A percentile compares a stretch with the other conserved stretches of the same genome.
Evolutionary conservation across 2,888 invertebrate species (phyloP).

Genomic region (Coelopa pilipes): DNA sequence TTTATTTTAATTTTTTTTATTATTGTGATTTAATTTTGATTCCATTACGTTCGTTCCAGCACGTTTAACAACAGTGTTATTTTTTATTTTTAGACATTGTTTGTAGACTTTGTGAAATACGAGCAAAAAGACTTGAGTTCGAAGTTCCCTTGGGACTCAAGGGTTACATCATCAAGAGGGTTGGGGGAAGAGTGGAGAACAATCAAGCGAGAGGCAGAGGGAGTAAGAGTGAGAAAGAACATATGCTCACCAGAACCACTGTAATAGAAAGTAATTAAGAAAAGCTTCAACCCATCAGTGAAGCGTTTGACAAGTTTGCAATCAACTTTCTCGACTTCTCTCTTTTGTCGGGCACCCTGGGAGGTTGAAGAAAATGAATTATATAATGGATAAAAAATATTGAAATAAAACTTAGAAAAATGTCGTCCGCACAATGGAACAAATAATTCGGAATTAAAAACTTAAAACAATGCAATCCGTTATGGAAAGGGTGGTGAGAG

Average conservation of each 20-base stretch:
- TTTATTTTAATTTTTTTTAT: too few relatives aligned
- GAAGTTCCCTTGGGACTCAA: not conserved
- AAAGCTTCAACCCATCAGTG: not conserved
- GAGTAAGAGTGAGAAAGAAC: too few relatives aligned
- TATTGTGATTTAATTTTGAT: constrained; percentile 28
- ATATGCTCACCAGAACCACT: not conserved
- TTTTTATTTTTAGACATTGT: not conserved
- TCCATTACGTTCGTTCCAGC: constrained; percentile 26
- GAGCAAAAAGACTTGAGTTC: not conserved
- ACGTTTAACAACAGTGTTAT: constrained; percentile 23
- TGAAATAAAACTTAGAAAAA: too few relatives aligned
- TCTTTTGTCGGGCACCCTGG: not conserved
- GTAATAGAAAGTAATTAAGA: not conserved
- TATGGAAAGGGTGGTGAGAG: too few relatives aligned
- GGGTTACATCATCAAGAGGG: not conserved
- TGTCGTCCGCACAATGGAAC: too few relatives aligned
- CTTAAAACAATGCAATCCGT: too few relatives aligned
- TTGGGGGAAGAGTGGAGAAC: too few relatives aligned
- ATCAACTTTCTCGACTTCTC: not conserved
- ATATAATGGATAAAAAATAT: too few relatives aligned
- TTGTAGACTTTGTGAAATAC: not conserved
- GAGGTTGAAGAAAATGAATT: too few relatives aligned
- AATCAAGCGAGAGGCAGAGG: too few relatives aligned
- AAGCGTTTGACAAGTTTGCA: not conserved
- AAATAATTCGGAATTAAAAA: too few relatives aligned